Conservation (phyloP, 2,113 vertebrate species). For the Planiliza haematocheilus region DNA sequence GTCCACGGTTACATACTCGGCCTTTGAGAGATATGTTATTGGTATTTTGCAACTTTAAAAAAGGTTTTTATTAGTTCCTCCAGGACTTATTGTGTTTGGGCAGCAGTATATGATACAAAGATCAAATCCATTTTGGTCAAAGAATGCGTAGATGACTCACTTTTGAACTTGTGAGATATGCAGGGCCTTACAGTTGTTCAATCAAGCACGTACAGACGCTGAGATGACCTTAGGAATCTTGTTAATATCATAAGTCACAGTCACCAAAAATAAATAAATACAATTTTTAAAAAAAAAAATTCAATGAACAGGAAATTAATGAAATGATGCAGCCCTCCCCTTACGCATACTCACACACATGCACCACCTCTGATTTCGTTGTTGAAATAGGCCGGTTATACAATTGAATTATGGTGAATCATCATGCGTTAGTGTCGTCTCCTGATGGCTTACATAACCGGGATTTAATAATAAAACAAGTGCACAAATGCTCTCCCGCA, state of each 20-base stretch:
- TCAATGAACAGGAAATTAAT: constrained; percentile 31
- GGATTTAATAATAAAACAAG: constrained; percentile 72
- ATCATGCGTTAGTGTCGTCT: constrained; percentile 57
- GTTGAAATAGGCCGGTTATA: constrained; percentile 59
- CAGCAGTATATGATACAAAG: background rate
- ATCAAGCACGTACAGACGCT: background rate
- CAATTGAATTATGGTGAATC: constrained; percentile 68
- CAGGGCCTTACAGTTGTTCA: background rate
- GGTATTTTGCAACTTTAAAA: background rate
- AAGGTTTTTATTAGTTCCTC: background rate
- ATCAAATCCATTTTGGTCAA: background rate
- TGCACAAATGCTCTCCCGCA: constrained; percentile 50
- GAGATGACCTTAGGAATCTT: background rate
- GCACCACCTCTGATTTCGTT: constrained; percentile 43
- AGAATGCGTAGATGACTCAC: constrained; percentile 6
- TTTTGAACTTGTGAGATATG: background rate
- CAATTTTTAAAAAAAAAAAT: background rate
- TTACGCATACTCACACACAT: constrained; percentile 10
- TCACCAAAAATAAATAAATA: constrained; percentile 17
- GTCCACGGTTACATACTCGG: background rate
- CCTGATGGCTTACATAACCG: constrained; percentile 69
- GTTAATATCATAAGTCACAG: background rate
- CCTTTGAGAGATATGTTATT: constrained; percentile 9
- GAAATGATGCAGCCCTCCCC: background rate
- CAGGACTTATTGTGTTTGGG: background rate